Base-by-base conservation (phyloP, 2,888 invertebrate species). In the Phyllotreta cruciferae region DNA sequence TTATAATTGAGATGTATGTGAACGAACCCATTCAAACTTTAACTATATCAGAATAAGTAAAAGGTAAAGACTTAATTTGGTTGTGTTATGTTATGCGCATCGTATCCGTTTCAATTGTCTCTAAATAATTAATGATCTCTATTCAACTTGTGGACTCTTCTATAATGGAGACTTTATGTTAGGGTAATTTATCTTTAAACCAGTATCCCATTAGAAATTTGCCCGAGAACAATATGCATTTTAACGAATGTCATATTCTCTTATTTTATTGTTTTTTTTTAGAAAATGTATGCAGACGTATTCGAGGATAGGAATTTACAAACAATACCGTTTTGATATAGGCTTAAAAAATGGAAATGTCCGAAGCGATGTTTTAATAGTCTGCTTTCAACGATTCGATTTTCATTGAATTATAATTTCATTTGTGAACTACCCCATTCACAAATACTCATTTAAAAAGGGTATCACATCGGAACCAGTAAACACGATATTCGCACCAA, bases 401-500 rank as follows among this genome's bases (percentile, higher is more conserved):
- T 14, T 47, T 52, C 52, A 52, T 52, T 52, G 52, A 37, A 4
- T 52, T 35, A 52, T 52, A 36, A 52, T 52, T 52, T 10, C 35
- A 52, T 52, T 52, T 52, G 37, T 52, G 52, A 52, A 52, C 36
- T 52, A 35, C 11, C 37, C 5, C n/a, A 52, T 52, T 24, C 35
- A 52, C 52, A 50, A 50, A 34, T 50, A 9, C 37, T 52, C 10
- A 52, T 52, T 52, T 6, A 52, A 52, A 52, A 52, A 52, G 52
- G 35, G 52, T 35, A 52, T 52, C 37, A 52, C 36, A 52, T 52
- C 52, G 37, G 36, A 52, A 52, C 52, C 52, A 52, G 52, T 52
- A 52, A 52, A 52, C 52, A 36, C 52, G 52, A 8, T 37, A 52
- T 52, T 52, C 13, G 11, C 36, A 52, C 10, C 74, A 74, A 75